These are phyloP conservation scores for Thalassarche chlororhynchos DNA, from an alignment of 2,113 vertebrate species.

Conservation along the genomic window DNA sequence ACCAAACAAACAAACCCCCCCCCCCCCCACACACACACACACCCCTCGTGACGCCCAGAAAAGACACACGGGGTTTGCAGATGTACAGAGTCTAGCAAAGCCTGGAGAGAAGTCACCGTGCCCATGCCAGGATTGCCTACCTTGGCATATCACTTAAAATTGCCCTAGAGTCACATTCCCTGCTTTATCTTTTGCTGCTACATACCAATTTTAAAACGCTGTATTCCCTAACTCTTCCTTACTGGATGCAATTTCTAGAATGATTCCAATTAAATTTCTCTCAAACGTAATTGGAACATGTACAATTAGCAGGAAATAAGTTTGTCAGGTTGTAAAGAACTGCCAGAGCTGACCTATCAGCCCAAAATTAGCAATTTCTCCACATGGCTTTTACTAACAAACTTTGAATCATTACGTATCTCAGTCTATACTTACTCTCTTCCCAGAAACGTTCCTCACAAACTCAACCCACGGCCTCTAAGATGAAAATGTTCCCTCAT, in stretches of 20 bases:
- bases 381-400: background rate
- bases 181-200: background rate
- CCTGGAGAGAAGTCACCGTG: background rate
- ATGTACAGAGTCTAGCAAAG: background rate
- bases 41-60: background rate
- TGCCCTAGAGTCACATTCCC: background rate
- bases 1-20: no score
- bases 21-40: no score
- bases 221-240: background rate
- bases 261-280: background rate
- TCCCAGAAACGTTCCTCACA: background rate
- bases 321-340: background rate
- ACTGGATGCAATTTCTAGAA: background rate
- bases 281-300: background rate
- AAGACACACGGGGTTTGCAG: background rate
- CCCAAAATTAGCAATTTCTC: background rate
- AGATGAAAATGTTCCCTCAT: background rate
- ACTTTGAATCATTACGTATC: background rate
- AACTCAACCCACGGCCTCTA: background rate
- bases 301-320: conserved; percentile 1
- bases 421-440: background rate
- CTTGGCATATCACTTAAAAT: background rate
- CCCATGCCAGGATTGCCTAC: background rate
- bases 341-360: background rate
- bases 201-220: background rate